Conservation (phyloP, 2,888 invertebrate genomes). For the Dryocosmus kuriphilus region DNA sequence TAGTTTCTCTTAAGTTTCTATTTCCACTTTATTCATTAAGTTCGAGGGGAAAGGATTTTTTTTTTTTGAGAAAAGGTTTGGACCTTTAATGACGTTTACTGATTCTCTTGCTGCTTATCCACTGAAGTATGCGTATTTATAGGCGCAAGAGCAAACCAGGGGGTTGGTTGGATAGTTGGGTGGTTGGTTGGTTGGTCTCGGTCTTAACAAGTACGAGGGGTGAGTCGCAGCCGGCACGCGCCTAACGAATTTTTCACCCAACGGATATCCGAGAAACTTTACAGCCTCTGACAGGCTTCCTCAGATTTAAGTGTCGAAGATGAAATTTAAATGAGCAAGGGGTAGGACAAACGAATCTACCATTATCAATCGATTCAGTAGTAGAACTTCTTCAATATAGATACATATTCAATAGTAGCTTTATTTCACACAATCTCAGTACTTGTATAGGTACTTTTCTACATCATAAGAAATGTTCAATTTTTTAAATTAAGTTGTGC, state of each 20-base stretch:
- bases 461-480: no score
- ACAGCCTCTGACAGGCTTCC: slow-evolving; percentile 39
- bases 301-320: slow-evolving; percentile 34
- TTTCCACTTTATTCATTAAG: no score
- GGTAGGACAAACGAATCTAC: not conserved
- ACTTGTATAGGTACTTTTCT: no score
- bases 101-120: not conserved
- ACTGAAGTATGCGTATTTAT: slow-evolving; percentile 35
- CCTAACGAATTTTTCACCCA: slow-evolving; percentile 64
- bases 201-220: slow-evolving; percentile 57
- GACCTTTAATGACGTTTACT: not conserved
- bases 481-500: no score
- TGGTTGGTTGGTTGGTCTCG: slow-evolving; percentile 47
- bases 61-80: not conserved
- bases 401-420: no score
- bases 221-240: slow-evolving; percentile 64
- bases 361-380: not conserved
- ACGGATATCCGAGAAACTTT: slow-evolving; percentile 57
- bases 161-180: slow-evolving; percentile 48
- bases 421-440: no score
- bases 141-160: slow-evolving; percentile 47
- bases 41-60: not conserved
- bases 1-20: no score
- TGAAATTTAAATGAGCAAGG: slow-evolving; percentile 36
- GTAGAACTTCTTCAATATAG: not conserved